phyloP scores from a whole-genome alignment of 2,113 vertebrate genomes.

The Circaetus cinerascens region DNA sequence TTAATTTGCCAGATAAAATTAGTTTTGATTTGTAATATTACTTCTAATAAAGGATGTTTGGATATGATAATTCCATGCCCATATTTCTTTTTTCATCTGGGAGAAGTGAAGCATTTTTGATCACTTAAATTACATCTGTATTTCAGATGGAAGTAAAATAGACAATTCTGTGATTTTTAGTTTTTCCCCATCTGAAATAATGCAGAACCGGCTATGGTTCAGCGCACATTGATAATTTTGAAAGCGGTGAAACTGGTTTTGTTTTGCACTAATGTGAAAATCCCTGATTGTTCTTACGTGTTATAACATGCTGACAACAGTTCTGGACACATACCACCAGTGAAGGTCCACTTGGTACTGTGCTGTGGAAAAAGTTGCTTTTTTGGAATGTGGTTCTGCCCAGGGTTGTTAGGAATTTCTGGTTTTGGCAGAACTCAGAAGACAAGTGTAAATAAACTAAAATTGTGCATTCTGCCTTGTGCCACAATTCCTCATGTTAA shows the following conservation, averaged over 20 bases:
- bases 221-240: background rate
- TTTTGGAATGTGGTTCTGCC: background rate
- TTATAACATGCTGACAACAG: background rate
- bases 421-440: background rate
- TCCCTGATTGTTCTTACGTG: background rate
- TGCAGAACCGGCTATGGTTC: background rate
- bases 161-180: background rate
- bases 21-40: background rate
- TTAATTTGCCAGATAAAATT: background rate
- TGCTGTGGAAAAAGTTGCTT: background rate
- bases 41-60: background rate
- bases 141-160: background rate
- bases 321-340: background rate
- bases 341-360: background rate
- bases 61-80: background rate
- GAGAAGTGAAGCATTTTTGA: background rate
- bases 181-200: background rate
- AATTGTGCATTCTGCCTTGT: background rate
- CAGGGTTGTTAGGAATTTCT: background rate
- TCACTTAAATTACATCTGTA: background rate
- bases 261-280: background rate
- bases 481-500: background rate
- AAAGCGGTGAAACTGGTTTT: background rate
- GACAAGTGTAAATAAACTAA: background rate
- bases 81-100: background rate